Evolutionary conservation across 64 coral and sea anemone species (phyloP), one percentile per base, ranked within the genome.

Genomic region (Montipora cactus): DNA sequence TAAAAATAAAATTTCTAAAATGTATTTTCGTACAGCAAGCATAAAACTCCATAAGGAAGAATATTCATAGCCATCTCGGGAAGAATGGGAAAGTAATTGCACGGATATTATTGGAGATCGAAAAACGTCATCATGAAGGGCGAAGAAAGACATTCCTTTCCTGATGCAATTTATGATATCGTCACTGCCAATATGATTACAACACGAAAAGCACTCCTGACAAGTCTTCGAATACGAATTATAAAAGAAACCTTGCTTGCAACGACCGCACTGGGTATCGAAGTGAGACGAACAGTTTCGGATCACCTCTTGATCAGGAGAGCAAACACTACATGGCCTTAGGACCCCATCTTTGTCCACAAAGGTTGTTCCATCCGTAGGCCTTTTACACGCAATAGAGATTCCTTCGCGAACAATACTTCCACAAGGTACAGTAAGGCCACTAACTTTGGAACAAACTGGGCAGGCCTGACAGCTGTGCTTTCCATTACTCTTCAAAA

Each of bases 361-460:
- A 46, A 83, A 83, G 0, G 80, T 83, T 67, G 45, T 5, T 59
- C 80, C 80, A 4, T 66, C n/a, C 23, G 28, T 67, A 14, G 80
- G 80, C 22, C 11, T 57, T 67, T 83, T 16, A 67, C 80, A 83
- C 23, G 5, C 59, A 5, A 61, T 14, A 66, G 61, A 5, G 53
- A 16, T 37, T 11, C 46, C 58, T 15, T 67, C 80, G 46, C 11
- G 12, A 66, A 67, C 13, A 66, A 83, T 5, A 45, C 57, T 22
- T 83, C 80, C 80, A 83, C 80, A 83, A 15, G 80, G 80, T 59
- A 66, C 23, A 61, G 80, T 83, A 19, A 83, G 58, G 59, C 80
- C 80, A 59, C 59, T 44, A 4, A 19, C 59, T 16, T 66, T 46
- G 3, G 58, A 44, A 67, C 80, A 83, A 16, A 83, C 28, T 66